Base-by-base conservation (phyloP, 2,888 invertebrate genomes). In the Drosophila tanythrix region DNA sequence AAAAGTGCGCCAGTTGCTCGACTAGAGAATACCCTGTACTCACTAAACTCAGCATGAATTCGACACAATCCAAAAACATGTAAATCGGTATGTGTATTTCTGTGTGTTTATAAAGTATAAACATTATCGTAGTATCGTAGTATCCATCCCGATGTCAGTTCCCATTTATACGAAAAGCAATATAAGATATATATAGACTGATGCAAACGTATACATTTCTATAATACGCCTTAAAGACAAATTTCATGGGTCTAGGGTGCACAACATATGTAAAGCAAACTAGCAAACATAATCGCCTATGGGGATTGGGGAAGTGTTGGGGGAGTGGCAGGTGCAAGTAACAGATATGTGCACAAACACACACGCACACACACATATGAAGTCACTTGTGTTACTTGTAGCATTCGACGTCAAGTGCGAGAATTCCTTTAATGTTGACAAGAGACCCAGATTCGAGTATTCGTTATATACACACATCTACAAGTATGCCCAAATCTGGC, bases 261-360 rank as follows among this genome's bases (percentile, higher is more conserved):
- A 25, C 46, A 27, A 36, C 38, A 38, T 25, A 69, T 59, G 70
- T 40, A 64, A 58, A 74, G 55, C 46, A 25, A 69, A 76, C 57
- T 74, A 58, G 79, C 64, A 48, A 74, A 70, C 79, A 60, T 58
- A 76, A 78, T 67, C 62, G 48, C 35, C 43, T 11, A 25, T 25
- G 25, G 25, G 21, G 25, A 25, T 25, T 46, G 3, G 2, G 18
- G n/a, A 62, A 36, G 15, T 36, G 18, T 25, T 62, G 31, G 21
- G 25, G 29, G 13, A 5, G 53, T 8, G 46, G 21, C 21, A 25
- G 4, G 51, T 50, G 35, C 60, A 35, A 53, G 33, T 43, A 43
- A 66, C 61, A 21, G 46, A 46, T 25, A 46, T 46, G 21, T 46
- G 13, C 21, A n/a, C n/a, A 65, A 29, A 58, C 58, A 60, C 46